These are phyloP conservation scores for Sebastes variabilis DNA, from an alignment of 2,797 vertebrate species.

Conservation along the genomic window DNA sequence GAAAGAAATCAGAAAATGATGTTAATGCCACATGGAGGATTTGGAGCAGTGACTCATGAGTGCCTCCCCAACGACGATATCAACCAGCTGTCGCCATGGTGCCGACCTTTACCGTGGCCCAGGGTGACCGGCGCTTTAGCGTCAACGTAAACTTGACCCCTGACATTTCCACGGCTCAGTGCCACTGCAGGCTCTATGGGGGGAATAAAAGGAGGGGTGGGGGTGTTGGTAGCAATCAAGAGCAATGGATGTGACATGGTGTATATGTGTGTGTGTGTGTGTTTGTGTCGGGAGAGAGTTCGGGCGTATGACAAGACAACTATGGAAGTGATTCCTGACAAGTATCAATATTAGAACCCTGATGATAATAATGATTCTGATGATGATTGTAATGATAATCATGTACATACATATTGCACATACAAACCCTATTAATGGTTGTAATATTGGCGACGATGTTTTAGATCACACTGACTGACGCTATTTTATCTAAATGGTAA, in stretches of 20 bases:
- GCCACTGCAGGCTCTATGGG: constrained; percentile 61
- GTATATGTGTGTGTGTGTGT: neutral
- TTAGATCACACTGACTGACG: neutral
- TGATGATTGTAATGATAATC: neutral
- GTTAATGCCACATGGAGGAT: constrained; percentile 69
- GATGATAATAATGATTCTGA: neutral
- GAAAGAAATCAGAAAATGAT: constrained; percentile 54
- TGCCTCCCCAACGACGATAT: constrained; percentile 62
- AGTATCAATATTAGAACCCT: neutral
- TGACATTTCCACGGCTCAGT: constrained; percentile 80
- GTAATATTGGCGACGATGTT: neutral
- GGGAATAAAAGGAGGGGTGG: neutral
- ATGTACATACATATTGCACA: neutral
- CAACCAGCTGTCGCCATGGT: constrained; percentile 73
- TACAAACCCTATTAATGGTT: neutral
- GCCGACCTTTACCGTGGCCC: constrained; percentile 79
- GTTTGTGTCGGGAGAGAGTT: neutral
- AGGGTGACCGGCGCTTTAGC: constrained; percentile 76
- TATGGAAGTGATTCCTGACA: neutral
- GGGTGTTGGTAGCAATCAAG: constrained; percentile 28
- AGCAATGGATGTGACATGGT: constrained; percentile 44
- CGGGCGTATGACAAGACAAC: neutral
- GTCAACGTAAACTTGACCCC: constrained; percentile 79
- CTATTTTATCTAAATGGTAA: neutral
- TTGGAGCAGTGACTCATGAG: constrained; percentile 67